Evolutionary conservation across 2,888 invertebrate species (phyloP).

Genomic region (Mythimna impura): DNA sequence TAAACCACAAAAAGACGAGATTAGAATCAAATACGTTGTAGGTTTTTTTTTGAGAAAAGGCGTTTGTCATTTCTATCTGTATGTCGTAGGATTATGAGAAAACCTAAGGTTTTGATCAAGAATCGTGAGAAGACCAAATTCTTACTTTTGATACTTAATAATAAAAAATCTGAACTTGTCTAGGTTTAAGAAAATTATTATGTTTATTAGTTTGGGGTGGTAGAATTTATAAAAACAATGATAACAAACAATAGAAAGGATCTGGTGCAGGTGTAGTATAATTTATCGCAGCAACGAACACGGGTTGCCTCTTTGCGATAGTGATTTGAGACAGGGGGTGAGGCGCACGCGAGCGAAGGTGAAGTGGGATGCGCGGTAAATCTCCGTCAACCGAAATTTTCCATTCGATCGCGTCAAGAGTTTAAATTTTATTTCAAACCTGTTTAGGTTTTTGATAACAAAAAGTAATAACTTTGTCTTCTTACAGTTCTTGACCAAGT

Average conservation of each 20-base stretch:
- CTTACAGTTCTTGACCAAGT: too few relatives aligned
- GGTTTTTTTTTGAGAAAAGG: neutral
- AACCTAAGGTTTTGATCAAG: neutral
- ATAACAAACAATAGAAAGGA: neutral
- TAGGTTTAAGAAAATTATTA: neutral
- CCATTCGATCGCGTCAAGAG: neutral
- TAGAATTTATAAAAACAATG: neutral
- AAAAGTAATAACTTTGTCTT: too few relatives aligned
- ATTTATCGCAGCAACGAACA: neutral
- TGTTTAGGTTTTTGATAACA: too few relatives aligned
- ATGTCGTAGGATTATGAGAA: neutral
- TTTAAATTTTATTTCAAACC: neutral
- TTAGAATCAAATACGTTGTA: neutral
- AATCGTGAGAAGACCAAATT: neutral
- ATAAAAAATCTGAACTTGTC: neutral
- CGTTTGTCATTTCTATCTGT: conserved; percentile 6
- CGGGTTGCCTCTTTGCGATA: neutral
- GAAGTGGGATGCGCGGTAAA: neutral
- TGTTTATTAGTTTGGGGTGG: too few relatives aligned
- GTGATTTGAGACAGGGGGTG: neutral
- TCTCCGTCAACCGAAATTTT: neutral
- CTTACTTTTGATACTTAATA: neutral
- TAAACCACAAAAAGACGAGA: neutral
- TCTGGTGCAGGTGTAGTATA: too few relatives aligned
- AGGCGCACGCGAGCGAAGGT: neutral